Evolutionary conservation across 2,797 vertebrate genomes (phyloP).

Genomic region (Schizopygopsis pylzovi): DNA sequence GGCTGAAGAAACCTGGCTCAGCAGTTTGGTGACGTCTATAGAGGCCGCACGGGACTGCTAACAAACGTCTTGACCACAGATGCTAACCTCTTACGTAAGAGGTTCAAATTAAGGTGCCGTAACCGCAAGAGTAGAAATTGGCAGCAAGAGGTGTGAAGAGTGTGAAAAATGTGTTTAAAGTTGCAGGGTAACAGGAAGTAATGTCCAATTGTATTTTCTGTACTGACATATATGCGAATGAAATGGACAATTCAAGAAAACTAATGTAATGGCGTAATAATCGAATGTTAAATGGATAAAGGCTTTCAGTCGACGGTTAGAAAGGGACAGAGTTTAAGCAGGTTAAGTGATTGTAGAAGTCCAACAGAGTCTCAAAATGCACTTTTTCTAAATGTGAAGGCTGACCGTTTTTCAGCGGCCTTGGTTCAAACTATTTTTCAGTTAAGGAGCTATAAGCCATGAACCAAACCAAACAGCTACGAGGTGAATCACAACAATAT

Average conservation of each 20-base stretch:
- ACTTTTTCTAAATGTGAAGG: not conserved
- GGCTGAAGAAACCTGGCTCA: constrained; percentile 32
- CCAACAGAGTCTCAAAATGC: not conserved
- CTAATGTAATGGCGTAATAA: not conserved
- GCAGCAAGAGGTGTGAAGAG: not conserved
- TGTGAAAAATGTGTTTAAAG: not conserved
- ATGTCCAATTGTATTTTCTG: not conserved
- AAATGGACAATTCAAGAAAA: not conserved
- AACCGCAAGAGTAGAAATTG: not conserved
- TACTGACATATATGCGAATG: not conserved
- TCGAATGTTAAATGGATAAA: not conserved
- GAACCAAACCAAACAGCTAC: not conserved
- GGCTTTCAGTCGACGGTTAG: not conserved
- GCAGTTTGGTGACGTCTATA: constrained; percentile 29
- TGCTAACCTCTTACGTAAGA: not conserved
- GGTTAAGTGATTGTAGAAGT: not conserved
- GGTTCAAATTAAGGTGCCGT: not conserved
- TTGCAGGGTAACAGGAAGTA: not conserved
- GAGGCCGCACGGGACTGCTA: not conserved
- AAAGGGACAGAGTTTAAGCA: not conserved
- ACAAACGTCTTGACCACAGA: not conserved
- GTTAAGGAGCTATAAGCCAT: not conserved
- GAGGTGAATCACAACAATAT: not conserved
- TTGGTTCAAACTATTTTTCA: not conserved
- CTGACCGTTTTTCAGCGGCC: not conserved